Percentiles rank a stretch among this genome's conserved stretches.
These are phyloP conservation scores for Drosophila yakuba DNA, from an alignment of 1,140 invertebrate genomes.

Conservation along the genomic window DNA sequence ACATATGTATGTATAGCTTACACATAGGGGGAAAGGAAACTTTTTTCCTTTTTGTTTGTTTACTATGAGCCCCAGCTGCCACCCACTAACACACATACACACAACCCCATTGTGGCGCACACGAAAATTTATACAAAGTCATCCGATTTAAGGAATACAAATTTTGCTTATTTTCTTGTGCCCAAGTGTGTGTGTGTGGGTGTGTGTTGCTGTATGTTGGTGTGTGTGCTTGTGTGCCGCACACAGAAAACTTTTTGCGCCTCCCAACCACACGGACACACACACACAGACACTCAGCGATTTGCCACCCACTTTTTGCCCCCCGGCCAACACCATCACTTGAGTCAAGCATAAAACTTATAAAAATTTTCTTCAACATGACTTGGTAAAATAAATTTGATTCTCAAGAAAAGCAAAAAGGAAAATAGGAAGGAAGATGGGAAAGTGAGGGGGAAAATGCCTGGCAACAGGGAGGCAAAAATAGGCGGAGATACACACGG, in stretches of 20 bases:
- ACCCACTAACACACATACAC: conserved; percentile 58
- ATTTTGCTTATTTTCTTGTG: conserved; percentile 78
- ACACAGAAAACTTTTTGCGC: conserved; percentile 58
- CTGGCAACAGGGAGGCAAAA: conserved; percentile 23
- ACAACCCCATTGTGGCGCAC: conserved; percentile 79
- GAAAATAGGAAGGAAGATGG: conserved; percentile 35
- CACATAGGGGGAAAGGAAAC: conserved; percentile 47
- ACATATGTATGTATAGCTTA: conserved; percentile 9
- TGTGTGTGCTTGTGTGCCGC: conserved; percentile 31
- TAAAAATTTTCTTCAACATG: conserved; percentile 85
- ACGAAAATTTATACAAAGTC: conserved; percentile 85
- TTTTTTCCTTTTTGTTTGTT: conserved; percentile 45
- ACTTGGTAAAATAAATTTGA: conserved; percentile 85
- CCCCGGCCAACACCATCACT: conserved; percentile 57
- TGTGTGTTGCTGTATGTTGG: neutral
- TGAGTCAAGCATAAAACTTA: conserved; percentile 84
- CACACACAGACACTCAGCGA: conserved; percentile 22
- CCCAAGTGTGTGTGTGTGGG: conserved; percentile 27
- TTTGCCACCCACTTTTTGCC: conserved; percentile 29
- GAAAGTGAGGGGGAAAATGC: conserved; percentile 38
- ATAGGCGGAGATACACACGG: conserved; percentile 10
- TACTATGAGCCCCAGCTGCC: conserved; percentile 68
- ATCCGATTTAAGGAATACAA: conserved; percentile 85
- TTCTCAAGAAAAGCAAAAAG: conserved; percentile 82
- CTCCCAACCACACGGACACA: conserved; percentile 22